These are phyloP conservation scores for Madoqua kirkii DNA, from an alignment of 2,113 vertebrate species.

Conservation along the genomic window DNA sequence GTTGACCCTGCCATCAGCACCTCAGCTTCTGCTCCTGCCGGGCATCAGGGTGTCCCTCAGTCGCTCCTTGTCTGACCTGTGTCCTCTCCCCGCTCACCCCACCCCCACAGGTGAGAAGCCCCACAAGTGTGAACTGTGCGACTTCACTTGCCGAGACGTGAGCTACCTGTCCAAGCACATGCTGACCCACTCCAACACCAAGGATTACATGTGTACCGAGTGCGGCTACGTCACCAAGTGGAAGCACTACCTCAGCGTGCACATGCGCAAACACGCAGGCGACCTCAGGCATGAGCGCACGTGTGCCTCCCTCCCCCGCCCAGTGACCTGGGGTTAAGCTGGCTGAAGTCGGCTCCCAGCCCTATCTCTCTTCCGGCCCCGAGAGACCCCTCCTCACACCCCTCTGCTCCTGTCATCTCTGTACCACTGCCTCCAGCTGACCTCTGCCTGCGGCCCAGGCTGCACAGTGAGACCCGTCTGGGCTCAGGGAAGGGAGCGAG, in stretches of 20 bases:
- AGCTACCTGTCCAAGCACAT: constrained; percentile 98
- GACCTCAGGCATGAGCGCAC: constrained; percentile 88
- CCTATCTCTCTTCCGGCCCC: background rate
- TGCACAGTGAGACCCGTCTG: background rate
- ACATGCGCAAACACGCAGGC: constrained; percentile 97
- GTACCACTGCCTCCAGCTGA: background rate
- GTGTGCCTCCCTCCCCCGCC: fast-evolving
- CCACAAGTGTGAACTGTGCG: constrained; percentile 93
- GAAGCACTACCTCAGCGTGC: constrained; percentile 96
- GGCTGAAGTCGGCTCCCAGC: background rate
- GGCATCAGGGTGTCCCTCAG: background rate
- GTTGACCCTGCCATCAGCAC: background rate
- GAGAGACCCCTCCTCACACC: background rate
- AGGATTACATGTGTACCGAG: constrained; percentile 97
- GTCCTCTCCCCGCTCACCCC: background rate
- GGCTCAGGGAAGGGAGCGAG: background rate
- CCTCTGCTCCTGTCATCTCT: background rate
- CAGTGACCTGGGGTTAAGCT: background rate
- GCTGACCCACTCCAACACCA: constrained; percentile 92
- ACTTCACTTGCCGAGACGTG: constrained; percentile 95
- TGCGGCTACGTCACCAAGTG: constrained; percentile 98
- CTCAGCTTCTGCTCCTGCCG: background rate
- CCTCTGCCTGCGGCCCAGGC: background rate
- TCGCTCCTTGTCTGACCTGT: background rate
- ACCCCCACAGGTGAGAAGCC: constrained; percentile 92